Conservation (phyloP, 2,113 vertebrate genomes). For the Ailurus styani region DNA sequence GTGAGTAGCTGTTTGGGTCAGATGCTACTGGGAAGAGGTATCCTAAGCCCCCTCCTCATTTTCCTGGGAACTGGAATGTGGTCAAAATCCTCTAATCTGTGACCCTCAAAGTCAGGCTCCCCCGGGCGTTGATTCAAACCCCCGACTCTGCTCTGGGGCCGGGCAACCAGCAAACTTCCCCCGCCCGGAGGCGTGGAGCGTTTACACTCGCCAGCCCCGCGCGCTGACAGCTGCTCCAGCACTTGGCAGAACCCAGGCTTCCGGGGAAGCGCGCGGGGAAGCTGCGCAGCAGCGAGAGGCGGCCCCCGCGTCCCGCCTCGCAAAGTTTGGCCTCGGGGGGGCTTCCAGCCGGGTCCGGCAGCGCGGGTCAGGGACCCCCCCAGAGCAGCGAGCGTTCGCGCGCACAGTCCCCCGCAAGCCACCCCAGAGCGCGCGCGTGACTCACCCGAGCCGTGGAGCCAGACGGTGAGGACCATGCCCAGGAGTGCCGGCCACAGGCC, state of each 20-base stretch:
- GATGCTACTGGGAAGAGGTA: constrained; percentile 37
- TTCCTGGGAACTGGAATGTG: constrained; percentile 9
- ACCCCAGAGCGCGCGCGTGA: constrained; percentile 64
- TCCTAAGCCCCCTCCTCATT: background rate
- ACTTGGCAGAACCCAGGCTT: constrained; percentile 73
- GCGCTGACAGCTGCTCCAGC: constrained; percentile 62
- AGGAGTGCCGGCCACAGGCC: constrained; percentile 76
- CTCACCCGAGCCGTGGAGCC: constrained; percentile 75
- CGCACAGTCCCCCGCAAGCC: constrained; percentile 45
- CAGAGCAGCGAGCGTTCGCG: constrained; percentile 27
- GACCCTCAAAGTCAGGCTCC: background rate
- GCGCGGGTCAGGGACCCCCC: constrained; percentile 7
- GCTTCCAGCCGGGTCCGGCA: background rate
- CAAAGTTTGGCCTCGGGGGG: constrained; percentile 74
- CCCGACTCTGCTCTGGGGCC: background rate
- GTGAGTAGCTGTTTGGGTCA: constrained; percentile 53
- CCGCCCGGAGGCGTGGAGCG: constrained; percentile 61
- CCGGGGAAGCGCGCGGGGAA: constrained; percentile 58
- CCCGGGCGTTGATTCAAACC: background rate
- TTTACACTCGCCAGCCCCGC: constrained; percentile 54
- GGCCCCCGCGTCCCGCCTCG: constrained; percentile 50
- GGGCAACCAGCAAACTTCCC: constrained; percentile 64
- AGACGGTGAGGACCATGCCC: constrained; percentile 68
- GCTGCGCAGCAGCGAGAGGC: constrained; percentile 35
- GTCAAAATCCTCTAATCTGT: background rate